These are phyloP conservation scores for Apamea anceps DNA, from an alignment of 2,888 invertebrate genomes.

Conservation along the genomic window DNA sequence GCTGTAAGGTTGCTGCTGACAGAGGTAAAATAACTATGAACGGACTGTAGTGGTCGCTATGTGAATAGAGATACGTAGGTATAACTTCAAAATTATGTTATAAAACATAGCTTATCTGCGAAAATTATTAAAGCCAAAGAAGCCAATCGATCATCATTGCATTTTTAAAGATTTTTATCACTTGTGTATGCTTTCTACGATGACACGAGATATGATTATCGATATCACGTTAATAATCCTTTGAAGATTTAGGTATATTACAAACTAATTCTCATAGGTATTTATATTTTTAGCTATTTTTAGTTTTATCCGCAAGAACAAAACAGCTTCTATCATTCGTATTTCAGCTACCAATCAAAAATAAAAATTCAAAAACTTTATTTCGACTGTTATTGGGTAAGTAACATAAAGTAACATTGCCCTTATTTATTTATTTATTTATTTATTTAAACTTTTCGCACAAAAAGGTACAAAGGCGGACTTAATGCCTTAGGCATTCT, in stretches of 20 bases:
- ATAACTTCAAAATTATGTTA: neutral
- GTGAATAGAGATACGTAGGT: neutral
- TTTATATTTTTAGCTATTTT: neutral
- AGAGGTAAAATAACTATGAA: neutral
- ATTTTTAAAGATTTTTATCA: slow-evolving; percentile 30
- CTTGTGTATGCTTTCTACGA: slow-evolving; percentile 17
- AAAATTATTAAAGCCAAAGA: slow-evolving; percentile 1
- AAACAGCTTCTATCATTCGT: neutral
- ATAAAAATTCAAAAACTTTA: too few species aligned
- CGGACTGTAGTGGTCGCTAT: neutral
- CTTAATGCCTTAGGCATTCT: too few species aligned
- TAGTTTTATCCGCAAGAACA: slow-evolving; percentile 1
- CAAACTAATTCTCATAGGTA: neutral
- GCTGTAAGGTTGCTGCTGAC: too few species aligned
- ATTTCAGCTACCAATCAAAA: neutral
- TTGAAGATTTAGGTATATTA: slow-evolving; percentile 9
- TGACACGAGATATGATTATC: slow-evolving; percentile 27
- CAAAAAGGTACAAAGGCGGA: too few species aligned
- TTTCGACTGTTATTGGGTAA: too few species aligned
- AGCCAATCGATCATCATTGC: slow-evolving; percentile 45
- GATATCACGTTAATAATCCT: slow-evolving; percentile 22
- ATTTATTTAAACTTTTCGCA: too few species aligned
- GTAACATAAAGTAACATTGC: too few species aligned
- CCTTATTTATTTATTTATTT: too few species aligned
- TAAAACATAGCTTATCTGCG: neutral